A percentile compares a stretch with the other conserved stretches of the same genome.
Conservation (phyloP, 2,113 vertebrate genomes). For the Proterorhinus semilunaris region DNA sequence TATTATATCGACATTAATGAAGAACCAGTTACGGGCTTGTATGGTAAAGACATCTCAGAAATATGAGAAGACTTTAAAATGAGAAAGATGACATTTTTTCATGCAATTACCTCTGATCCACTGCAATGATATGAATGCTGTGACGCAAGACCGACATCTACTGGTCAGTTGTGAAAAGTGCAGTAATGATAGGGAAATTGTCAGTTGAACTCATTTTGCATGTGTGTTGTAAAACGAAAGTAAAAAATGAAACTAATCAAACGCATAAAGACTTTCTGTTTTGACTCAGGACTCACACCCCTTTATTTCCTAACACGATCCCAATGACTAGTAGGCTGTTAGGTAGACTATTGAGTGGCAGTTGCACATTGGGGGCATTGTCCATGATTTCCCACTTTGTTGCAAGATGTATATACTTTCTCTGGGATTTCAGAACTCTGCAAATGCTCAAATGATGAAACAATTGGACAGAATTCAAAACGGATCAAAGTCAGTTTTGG, state of each 20-base stretch:
- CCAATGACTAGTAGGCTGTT: no score
- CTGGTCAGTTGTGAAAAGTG: conserved; percentile 42
- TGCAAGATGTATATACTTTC: background rate
- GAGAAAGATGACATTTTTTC: background rate
- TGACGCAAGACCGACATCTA: conserved; percentile 60
- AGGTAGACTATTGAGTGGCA: no score
- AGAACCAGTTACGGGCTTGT: no score
- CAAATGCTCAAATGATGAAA: background rate
- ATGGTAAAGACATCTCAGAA: background rate
- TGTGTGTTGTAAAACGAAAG: background rate
- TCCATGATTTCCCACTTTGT: background rate
- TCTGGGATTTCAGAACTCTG: background rate
- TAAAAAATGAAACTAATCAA: no score
- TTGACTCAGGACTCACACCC: no score
- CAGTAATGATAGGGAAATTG: conserved; percentile 18
- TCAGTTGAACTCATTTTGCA: background rate
- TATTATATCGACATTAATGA: no score
- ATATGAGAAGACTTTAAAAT: background rate
- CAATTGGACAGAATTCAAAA: conserved; percentile 7
- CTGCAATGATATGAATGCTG: background rate
- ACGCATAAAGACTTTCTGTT: no score
- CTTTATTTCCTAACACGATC: no score
- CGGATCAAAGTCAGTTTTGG: conserved; percentile 27
- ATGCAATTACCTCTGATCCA: background rate
- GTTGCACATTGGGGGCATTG: background rate